A percentile compares a stretch with the other conserved stretches of the same genome.
Evolutionary conservation across 2,113 vertebrate genomes (phyloP).

Genomic region (Sus scrofa): DNA sequence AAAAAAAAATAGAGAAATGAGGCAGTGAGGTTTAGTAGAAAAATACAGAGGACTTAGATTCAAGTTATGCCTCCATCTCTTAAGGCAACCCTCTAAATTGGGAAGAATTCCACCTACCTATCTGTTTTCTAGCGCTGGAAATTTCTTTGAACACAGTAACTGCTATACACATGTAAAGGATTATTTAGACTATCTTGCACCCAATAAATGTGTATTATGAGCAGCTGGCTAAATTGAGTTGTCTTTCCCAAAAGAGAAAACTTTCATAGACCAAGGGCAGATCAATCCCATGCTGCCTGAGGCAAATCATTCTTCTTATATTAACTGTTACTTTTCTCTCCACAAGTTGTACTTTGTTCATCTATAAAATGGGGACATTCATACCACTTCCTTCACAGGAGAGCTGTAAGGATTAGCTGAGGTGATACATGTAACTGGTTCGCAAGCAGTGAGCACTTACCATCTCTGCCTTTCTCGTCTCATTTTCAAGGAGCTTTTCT

Average conservation of each 20-base stretch:
- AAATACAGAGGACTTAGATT: not conserved
- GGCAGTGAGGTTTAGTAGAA: not conserved
- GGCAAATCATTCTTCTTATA: not conserved
- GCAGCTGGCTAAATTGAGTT: not conserved
- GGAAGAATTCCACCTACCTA: not conserved
- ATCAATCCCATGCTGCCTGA: not conserved
- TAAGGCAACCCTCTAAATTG: not conserved
- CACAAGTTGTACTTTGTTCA: not conserved
- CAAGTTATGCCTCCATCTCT: not conserved
- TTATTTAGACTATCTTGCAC: not conserved
- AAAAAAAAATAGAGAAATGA: not conserved
- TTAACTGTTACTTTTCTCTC: not conserved
- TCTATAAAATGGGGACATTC: not conserved
- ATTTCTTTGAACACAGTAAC: not conserved
- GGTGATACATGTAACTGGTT: not conserved
- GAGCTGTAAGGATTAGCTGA: not conserved
- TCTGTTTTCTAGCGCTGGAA: not conserved
- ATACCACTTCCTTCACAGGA: not conserved
- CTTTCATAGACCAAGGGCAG: not conserved
- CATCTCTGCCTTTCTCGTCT: not conserved
- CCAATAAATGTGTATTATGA: not conserved
- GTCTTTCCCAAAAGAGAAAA: not conserved
- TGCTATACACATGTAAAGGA: not conserved
- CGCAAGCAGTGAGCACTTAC: not conserved
- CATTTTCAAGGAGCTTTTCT: not conserved